These are phyloP conservation scores for Teinopalpus imperialis DNA, from an alignment of 2,888 invertebrate genomes.

Conservation along the genomic window DNA sequence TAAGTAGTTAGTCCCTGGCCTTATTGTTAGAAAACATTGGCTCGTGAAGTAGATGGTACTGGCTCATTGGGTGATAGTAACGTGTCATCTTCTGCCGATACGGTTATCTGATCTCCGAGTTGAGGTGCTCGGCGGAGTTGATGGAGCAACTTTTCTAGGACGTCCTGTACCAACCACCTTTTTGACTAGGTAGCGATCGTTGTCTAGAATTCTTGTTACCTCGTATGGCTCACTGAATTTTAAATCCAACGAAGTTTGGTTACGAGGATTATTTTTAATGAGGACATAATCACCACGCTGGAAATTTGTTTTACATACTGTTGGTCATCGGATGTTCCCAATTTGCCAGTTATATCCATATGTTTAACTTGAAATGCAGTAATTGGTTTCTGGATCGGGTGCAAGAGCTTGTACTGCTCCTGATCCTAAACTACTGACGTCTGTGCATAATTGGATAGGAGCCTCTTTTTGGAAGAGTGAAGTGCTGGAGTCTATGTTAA, in stretches of 20 bases:
- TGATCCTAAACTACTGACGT: no score
- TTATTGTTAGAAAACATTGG: no score
- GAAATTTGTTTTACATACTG: slow-evolving; percentile 7
- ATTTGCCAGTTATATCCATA: not conserved
- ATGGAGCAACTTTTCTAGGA: no score
- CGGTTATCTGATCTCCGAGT: no score
- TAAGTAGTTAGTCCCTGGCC: no score
- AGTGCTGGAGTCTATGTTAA: no score
- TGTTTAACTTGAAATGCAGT: slow-evolving; percentile 3
- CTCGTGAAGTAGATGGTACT: no score
- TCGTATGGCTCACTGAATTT: slow-evolving; percentile 32
- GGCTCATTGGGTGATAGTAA: no score
- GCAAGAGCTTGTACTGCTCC: not conserved
- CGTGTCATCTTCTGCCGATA: no score
- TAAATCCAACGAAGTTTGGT: slow-evolving; percentile 29
- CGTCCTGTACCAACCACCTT: slow-evolving; percentile 26
- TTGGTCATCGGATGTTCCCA: not conserved
- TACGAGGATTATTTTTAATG: slow-evolving; percentile 31
- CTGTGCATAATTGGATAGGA: no score
- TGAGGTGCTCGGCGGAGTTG: no score
- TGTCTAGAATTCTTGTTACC: slow-evolving; percentile 19
- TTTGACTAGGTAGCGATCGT: slow-evolving; percentile 28
- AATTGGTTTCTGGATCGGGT: not conserved
- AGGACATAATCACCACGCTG: slow-evolving; percentile 29
- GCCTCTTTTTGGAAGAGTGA: no score